A percentile compares a stretch with the other conserved stretches of the same genome.
Evolutionary conservation across 2,797 vertebrate genomes (phyloP).

Genomic region (Sphaeramia orbicularis): DNA sequence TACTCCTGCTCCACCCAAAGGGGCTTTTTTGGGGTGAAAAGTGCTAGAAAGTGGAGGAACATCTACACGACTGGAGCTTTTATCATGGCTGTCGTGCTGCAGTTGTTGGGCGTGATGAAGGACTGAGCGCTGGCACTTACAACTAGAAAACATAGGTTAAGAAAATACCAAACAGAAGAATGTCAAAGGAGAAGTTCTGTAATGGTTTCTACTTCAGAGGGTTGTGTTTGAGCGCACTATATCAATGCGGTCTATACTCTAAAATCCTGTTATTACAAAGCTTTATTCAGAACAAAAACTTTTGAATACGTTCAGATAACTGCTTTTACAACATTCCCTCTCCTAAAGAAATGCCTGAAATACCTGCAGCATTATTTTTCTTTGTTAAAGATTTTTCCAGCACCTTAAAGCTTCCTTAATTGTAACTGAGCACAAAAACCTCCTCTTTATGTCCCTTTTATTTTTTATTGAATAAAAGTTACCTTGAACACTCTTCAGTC

Average conservation of each 20-base stretch:
- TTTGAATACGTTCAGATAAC: no score
- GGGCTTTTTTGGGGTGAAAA: not conserved
- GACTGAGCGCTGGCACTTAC: not conserved
- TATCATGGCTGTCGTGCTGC: not conserved
- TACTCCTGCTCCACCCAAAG: conserved; percentile 8
- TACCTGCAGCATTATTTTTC: no score
- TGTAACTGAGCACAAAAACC: no score
- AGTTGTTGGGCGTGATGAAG: not conserved
- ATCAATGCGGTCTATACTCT: not conserved
- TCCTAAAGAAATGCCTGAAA: no score
- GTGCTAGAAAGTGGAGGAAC: not conserved
- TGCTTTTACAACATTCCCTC: no score
- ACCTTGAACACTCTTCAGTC: conserved; percentile 9
- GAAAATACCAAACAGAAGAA: not conserved
- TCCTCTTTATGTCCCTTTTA: not conserved
- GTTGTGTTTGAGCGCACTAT: not conserved
- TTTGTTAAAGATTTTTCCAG: no score
- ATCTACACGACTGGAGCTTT: not conserved
- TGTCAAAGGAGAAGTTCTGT: not conserved
- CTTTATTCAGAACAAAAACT: no score
- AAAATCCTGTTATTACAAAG: not conserved
- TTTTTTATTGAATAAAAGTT: conserved; percentile 5
- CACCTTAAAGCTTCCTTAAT: no score
- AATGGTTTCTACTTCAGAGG: not conserved
- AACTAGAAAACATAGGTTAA: not conserved